These are phyloP conservation scores for Tetragnatha montana DNA, from an alignment of 2,888 invertebrate species.

Conservation along the genomic window DNA sequence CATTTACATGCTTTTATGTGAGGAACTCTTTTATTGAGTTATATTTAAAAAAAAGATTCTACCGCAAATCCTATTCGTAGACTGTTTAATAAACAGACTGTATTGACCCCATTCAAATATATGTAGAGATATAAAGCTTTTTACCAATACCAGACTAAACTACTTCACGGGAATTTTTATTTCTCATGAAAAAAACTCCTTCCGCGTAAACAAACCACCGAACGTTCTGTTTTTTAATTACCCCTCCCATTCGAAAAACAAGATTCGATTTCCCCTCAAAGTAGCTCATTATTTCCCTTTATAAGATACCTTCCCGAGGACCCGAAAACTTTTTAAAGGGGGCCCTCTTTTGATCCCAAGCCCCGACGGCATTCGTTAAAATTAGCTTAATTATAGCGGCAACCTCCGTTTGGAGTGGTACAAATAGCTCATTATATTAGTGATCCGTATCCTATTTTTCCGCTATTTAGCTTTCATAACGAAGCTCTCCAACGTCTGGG, in stretches of 20 bases:
- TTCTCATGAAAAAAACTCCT: background rate
- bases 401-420: constrained; percentile 29
- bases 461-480: constrained; percentile 43
- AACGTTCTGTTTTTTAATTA: constrained; percentile 20
- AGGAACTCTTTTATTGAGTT: too few species aligned
- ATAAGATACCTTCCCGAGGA: constrained; percentile 8
- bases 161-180: too few species aligned
- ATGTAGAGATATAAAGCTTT: too few species aligned
- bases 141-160: too few species aligned
- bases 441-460: constrained; percentile 37
- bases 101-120: too few species aligned
- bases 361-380: constrained; percentile 40
- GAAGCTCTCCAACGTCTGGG: constrained; percentile 5
- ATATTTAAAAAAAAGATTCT: too few species aligned
- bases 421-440: constrained; percentile 53
- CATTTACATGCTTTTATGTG: too few species aligned
- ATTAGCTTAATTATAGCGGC: constrained; percentile 56
- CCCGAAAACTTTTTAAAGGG: constrained; percentile 27
- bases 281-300: constrained; percentile 43
- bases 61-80: too few species aligned
- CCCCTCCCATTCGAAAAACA: background rate
- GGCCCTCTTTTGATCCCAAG: constrained; percentile 1
- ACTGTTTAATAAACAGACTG: too few species aligned
- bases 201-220: background rate
- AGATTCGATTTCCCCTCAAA: constrained; percentile 3